A percentile compares a stretch with the other conserved stretches of the same genome.
phyloP scores from a whole-genome alignment of 2,888 invertebrate species.

The Heliothis peltigera region DNA sequence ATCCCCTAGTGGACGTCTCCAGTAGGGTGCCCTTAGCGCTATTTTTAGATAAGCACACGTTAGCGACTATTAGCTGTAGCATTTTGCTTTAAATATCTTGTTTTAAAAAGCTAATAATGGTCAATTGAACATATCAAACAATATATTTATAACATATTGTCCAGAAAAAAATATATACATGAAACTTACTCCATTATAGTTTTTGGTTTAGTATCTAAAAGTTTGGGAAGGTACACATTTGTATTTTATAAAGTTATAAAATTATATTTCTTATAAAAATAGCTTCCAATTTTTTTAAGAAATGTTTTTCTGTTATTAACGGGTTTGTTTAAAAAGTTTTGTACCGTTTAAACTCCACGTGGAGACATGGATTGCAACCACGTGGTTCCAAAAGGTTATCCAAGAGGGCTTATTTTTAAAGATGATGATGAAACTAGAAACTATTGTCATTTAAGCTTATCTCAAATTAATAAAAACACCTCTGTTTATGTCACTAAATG shows the following conservation, averaged over 20 bases:
- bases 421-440: background rate
- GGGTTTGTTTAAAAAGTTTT: background rate
- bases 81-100: constrained; percentile 1
- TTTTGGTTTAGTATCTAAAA: background rate
- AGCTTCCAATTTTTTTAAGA: no score
- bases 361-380: background rate
- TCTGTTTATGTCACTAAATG: background rate
- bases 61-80: background rate
- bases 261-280: no score
- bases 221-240: background rate
- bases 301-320: background rate
- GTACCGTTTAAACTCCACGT: background rate
- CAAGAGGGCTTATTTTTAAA: background rate
- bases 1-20: constrained; percentile 4
- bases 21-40: background rate
- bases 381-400: background rate
- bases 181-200: no score
- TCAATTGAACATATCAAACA: no score
- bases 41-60: constrained; percentile 29
- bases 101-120: background rate
- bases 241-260: no score
- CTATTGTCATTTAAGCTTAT: background rate
- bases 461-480: background rate
- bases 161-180: no score
- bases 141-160: no score